Evolutionary conservation across 2,113 vertebrate genomes (phyloP), one percentile per base, ranked within the genome.

Genomic region (Tyto alba): DNA sequence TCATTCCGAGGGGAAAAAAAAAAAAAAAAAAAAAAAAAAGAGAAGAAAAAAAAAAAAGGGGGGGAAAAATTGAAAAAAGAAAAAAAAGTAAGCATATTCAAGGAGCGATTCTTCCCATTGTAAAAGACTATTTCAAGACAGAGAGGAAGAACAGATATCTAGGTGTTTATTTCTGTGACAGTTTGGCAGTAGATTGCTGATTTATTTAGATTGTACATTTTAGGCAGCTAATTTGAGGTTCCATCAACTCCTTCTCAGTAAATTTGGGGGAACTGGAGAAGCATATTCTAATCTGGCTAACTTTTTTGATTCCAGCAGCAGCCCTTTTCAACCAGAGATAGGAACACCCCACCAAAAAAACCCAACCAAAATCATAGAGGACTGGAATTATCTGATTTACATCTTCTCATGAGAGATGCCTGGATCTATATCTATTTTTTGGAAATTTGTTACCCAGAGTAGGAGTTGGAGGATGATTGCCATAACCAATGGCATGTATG

Each of bases 41-140:
- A 14, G 34, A 36, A 16, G 3, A 14, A 3, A 8, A 6, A 26
- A 10, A 26, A 29, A 21, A 27, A 11, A 2, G n/a, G n/a, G n/a
- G 22, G 15, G 13, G 1, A 0, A 2, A 52, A 27, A 26, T n/a
- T n/a, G n/a, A n/a, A n/a, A n/a, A n/a, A n/a, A n/a, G n/a, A 6
- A 27, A 25, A 45, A 20, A 6, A 3, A 5, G 0, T 10, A 57
- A 56, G 11, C 32, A 26, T 29, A 57, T 29, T 47, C 14, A 74
- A 48, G 59, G 25, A 52, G 4, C 2, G 52, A 5, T 13, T 52
- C 7, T 72, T 55, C 18, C 18, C 23, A 11, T 53, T 67, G 25
- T 23, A 62, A 48, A 72, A 53, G 8, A 17, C 9, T 40, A 5
- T 17, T 71, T 57, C 22, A 38, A 55, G 25, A 11, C 2, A 52